A percentile compares a stretch with the other conserved stretches of the same genome.
phyloP scores from a whole-genome alignment of 2,113 vertebrate species.

The Nothoprocta perdicaria region DNA sequence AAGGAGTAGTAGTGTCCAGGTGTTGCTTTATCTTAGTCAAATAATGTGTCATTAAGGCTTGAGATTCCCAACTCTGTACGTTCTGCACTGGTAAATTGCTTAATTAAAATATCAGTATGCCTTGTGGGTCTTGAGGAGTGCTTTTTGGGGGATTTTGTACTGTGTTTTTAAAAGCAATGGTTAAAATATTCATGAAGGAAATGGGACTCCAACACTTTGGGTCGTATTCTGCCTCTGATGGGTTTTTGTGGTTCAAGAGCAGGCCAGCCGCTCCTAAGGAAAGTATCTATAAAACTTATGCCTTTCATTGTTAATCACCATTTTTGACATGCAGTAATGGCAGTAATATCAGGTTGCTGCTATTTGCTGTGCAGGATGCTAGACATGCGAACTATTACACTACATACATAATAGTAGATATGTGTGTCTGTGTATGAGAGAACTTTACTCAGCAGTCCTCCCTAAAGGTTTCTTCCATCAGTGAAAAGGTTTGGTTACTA shows the following conservation, averaged over 20 bases:
- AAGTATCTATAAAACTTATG: background rate
- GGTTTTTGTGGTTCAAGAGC: background rate
- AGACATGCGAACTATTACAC: too few relatives aligned
- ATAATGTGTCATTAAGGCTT: fast-evolving
- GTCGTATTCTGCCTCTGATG: fast-evolving
- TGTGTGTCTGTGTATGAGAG: fast-evolving
- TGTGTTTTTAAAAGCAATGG: fast-evolving
- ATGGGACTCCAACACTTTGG: too few relatives aligned
- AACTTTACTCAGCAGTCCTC: background rate
- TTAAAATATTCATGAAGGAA: background rate
- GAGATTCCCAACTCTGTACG: fast-evolving
- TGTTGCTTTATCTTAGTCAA: fast-evolving
- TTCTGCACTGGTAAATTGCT: fast-evolving
- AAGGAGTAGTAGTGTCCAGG: fast-evolving
- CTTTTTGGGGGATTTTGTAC: fast-evolving
- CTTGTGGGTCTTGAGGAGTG: fast-evolving
- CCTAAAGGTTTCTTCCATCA: background rate
- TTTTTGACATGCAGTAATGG: background rate
- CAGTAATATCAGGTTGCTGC: fast-evolving
- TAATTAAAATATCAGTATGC: fast-evolving
- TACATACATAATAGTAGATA: too few relatives aligned
- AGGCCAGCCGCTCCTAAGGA: background rate
- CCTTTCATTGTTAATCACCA: background rate
- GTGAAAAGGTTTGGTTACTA: background rate
- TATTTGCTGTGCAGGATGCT: background rate